Base-by-base conservation (phyloP, 2,888 invertebrate species). In the Mythimna impura region DNA sequence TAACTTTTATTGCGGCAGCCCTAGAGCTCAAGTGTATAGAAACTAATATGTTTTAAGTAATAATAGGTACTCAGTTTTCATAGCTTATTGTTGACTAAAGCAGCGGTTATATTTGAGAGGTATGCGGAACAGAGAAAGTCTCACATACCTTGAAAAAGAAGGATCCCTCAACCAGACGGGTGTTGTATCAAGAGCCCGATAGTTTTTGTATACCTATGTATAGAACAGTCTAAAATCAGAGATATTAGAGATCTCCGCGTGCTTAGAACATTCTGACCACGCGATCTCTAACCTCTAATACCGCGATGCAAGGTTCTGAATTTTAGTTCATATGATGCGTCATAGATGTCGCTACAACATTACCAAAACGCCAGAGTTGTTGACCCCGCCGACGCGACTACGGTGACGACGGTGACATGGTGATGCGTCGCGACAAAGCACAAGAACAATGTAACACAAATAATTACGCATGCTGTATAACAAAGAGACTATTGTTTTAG, bases 371-470 rank as follows among this genome's bases (percentile, higher is more conserved):
- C 61, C 20, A 50, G 17, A 54, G 10, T 54, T 1, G 47, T n/a
- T 34, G 61, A 61, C 12, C 30, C 25, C n/a, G 34, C 34, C 30
- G 52, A 50, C 20, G 36, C 25, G 61, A 40, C 57, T 22, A 57
- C 34, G 55, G 22, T 34, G 47, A 20, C 50, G n/a, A 36, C n/a
- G 57, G 71, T 62, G 62, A 73, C 76, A 1, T 3, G 10, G 20
- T 40, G 76, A 80, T 66, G 81, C 75, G 64, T 20, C 66, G 50
- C 80, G 36, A 64, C 52, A 40, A 34, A 60, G 10, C 22, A 52
- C 34, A 68, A 65, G 61, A 54, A 81, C 76, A 78, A 80, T 80
- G 63, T 36, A 66, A 67, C 57, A 65, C 34, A 65, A 75, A 36
- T 76, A 61, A 78, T 81, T 75, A 68, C 52, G 61, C 36, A 66